Percentiles rank a stretch among this genome's conserved stretches.
These are phyloP conservation scores for Tympanuchus pallidicinctus DNA, from an alignment of 2,113 vertebrate genomes.

Conservation along the genomic window DNA sequence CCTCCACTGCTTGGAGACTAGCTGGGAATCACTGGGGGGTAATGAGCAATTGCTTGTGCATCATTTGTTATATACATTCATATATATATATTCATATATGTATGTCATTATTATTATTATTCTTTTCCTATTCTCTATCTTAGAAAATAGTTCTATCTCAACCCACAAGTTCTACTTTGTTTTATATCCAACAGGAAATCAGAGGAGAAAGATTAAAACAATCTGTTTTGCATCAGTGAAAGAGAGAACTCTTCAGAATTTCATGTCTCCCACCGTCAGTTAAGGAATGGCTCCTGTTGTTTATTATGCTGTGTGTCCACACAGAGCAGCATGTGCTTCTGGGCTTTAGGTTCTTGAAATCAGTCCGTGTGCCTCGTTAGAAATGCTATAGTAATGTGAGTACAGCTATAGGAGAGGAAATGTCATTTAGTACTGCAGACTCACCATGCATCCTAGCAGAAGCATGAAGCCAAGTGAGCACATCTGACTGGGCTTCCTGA, in stretches of 20 bases:
- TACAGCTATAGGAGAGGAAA: not conserved
- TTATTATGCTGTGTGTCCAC: fast-evolving
- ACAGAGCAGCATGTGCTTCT: not conserved
- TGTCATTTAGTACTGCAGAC: not conserved
- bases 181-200: not conserved
- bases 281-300: not conserved
- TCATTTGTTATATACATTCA: too few species aligned
- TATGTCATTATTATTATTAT: too few species aligned
- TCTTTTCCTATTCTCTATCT: too few species aligned
- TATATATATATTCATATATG: too few species aligned
- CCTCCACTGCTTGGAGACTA: too few species aligned
- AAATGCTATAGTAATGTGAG: not conserved
- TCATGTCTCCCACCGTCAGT: not conserved
- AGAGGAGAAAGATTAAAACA: not conserved
- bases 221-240: not conserved
- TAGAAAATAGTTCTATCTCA: too few species aligned
- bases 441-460: not conserved
- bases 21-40: too few species aligned
- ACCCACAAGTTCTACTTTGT: too few species aligned
- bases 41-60: too few species aligned
- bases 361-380: not conserved
- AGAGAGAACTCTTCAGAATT: not conserved
- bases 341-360: not conserved
- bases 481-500: not conserved
- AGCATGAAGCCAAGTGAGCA: not conserved